These are phyloP conservation scores for Lithophane ornitopus DNA, from an alignment of 2,888 invertebrate genomes.

Conservation along the genomic window DNA sequence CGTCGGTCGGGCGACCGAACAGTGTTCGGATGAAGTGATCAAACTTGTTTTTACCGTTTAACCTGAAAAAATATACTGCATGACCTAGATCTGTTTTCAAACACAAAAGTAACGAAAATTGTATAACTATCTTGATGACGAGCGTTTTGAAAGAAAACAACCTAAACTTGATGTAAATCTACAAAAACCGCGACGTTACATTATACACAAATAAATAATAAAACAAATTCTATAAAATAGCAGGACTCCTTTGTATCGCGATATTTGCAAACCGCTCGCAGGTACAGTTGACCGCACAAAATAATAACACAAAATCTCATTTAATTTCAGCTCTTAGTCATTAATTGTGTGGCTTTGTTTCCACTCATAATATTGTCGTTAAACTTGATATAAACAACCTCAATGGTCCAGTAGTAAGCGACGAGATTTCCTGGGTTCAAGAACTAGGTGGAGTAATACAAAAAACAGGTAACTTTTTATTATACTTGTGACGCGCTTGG, in stretches of 20 bases:
- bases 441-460: background rate
- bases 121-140: background rate
- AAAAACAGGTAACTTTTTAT: background rate
- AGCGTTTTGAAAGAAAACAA: background rate
- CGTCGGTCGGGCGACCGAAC: background rate
- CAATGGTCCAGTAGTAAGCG: background rate
- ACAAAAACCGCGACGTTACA: background rate
- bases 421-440: conserved; percentile 7
- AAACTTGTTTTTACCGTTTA: no score
- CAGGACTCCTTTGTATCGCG: conserved; percentile 7
- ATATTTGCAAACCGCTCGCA: conserved; percentile 14
- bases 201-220: conserved; percentile 2
- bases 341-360: conserved; percentile 52
- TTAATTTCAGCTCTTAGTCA: conserved; percentile 51
- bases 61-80: background rate
- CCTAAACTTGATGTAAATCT: background rate
- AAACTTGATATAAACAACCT: conserved; percentile 5
- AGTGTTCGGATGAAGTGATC: background rate
- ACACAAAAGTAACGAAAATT: background rate
- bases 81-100: background rate
- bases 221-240: conserved; percentile 6
- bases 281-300: conserved; percentile 42
- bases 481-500: background rate
- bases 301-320: conserved; percentile 53
- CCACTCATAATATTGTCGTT: conserved; percentile 34